phyloP scores from a whole-genome alignment of 2,888 invertebrate genomes.

The Coremacera marginata region DNA sequence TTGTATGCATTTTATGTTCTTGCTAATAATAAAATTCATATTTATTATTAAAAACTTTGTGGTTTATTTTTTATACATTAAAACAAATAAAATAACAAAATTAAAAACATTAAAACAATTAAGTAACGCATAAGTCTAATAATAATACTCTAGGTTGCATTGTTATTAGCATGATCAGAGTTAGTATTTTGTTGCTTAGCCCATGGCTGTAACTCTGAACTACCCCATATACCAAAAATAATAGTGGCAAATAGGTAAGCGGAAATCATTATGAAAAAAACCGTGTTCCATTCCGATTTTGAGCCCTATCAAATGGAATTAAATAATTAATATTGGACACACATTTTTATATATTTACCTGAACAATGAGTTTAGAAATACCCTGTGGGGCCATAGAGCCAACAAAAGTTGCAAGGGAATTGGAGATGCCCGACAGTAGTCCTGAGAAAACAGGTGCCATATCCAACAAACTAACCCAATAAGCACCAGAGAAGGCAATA shows the following conservation, averaged over 20 bases:
- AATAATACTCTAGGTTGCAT: neutral
- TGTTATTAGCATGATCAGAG: conserved; percentile 23
- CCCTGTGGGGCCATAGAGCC: conserved; percentile 68
- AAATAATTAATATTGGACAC: neutral
- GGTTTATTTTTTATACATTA: too few relatives aligned
- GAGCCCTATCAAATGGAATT: conserved; percentile 59
- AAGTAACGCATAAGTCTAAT: too few relatives aligned
- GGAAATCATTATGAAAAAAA: conserved; percentile 65
- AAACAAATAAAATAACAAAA: too few relatives aligned
- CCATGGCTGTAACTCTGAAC: conserved; percentile 68
- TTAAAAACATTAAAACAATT: too few relatives aligned
- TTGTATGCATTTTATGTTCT: too few relatives aligned
- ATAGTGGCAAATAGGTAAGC: conserved; percentile 64
- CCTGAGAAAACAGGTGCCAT: conserved; percentile 70
- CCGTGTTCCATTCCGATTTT: conserved; percentile 68
- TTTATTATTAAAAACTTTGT: too few relatives aligned
- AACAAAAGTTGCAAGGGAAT: conserved; percentile 67
- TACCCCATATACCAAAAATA: conserved; percentile 67
- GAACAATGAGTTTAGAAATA: conserved; percentile 63
- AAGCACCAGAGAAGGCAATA: conserved; percentile 68
- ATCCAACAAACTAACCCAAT: conserved; percentile 69
- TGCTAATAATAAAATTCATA: too few relatives aligned
- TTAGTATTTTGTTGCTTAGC: conserved; percentile 50
- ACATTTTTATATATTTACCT: conserved; percentile 31
- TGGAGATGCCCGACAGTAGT: conserved; percentile 69